Conservation (phyloP, 2,888 invertebrate genomes). For the Acanthacorydalis orientalis region DNA sequence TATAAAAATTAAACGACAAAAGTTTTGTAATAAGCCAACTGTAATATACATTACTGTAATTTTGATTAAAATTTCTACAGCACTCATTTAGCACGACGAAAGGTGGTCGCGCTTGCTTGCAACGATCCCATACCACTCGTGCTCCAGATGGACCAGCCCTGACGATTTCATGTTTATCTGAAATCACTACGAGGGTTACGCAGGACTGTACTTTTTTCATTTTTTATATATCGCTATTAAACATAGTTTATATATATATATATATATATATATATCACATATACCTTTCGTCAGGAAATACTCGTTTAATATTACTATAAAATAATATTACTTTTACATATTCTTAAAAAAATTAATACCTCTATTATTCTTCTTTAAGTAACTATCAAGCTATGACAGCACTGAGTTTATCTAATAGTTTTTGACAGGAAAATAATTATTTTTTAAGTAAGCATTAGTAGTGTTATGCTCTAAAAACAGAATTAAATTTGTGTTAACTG, state of each 20-base stretch:
- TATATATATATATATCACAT: too few species aligned
- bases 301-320: too few species aligned
- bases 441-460: too few species aligned
- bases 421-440: too few species aligned
- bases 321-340: too few species aligned
- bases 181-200: background rate
- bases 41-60: constrained; percentile 6
- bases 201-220: background rate
- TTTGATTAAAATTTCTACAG: constrained; percentile 5
- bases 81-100: background rate
- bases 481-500: too few species aligned
- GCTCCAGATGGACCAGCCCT: background rate
- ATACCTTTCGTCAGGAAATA: background rate
- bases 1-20: constrained; percentile 6
- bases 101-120: background rate
- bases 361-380: too few species aligned
- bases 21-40: constrained; percentile 6
- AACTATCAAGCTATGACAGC: too few species aligned
- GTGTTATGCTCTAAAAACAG: too few species aligned
- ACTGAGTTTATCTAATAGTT: too few species aligned
- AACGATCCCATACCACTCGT: background rate
- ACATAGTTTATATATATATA: too few species aligned
- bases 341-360: too few species aligned
- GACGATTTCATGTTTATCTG: background rate
- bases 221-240: background rate